These are phyloP conservation scores for Anolis sagrei DNA, from an alignment of 2,113 vertebrate genomes.

Conservation along the genomic window DNA sequence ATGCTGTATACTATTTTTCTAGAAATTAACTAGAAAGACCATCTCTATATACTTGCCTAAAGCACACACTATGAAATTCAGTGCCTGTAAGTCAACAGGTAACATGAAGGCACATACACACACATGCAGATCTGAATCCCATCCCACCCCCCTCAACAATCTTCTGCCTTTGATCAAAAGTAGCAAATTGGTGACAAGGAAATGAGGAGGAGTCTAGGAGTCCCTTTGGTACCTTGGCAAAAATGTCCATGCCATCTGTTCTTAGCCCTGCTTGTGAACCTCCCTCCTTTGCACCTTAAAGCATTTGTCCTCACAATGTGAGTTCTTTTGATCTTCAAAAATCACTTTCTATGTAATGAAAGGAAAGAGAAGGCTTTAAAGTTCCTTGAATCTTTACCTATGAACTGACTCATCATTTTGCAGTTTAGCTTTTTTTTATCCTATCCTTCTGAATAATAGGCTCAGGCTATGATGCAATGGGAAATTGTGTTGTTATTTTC, in stretches of 20 bases:
- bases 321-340: slow-evolving; percentile 75
- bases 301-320: slow-evolving; percentile 77
- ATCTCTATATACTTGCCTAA: no score
- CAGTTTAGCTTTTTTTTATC: neutral
- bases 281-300: slow-evolving; percentile 56
- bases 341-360: slow-evolving; percentile 42
- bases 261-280: slow-evolving; percentile 70
- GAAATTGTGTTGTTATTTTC: no score
- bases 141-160: neutral
- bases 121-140: no score
- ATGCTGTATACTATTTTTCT: no score
- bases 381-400: neutral
- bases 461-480: neutral
- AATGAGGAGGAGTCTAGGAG: neutral
- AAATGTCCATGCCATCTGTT: slow-evolving; percentile 74
- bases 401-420: neutral
- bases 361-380: slow-evolving; percentile 32
- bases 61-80: no score
- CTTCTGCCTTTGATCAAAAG: slow-evolving; percentile 1
- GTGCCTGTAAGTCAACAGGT: no score
- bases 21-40: no score
- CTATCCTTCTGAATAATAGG: neutral
- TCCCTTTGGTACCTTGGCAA: slow-evolving; percentile 11
- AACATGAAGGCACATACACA: no score
- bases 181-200: neutral